Evolutionary conservation across 2,113 vertebrate genomes (phyloP), one percentile per base, ranked within the genome.

Genomic region (Sitta europaea): DNA sequence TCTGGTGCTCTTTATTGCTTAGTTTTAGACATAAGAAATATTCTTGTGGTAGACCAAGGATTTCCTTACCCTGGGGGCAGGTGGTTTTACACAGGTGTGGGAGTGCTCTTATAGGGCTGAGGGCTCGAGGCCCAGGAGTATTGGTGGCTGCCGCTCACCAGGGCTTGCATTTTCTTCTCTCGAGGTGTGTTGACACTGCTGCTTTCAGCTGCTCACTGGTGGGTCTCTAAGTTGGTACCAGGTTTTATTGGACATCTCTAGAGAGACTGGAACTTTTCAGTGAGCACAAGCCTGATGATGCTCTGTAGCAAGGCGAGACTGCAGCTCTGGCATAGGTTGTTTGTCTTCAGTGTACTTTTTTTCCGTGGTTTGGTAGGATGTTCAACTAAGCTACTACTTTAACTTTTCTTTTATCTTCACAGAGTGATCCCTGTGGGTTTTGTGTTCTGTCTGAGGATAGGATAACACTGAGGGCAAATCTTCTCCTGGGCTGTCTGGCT

Each of bases 51-150:
- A 63, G 47, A 54, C 16, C 14, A 8, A 50, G 5, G 14, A 72
- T 92, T 83, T 58, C 11, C 62, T 55, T 55, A 2, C 11, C n/a
- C 33, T 17, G 42, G 16, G 45, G 29, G 40, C 33, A 27, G 23
- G 54, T 1, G 4, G 6, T 70, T 68, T 73, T 40, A 29, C 0
- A 1, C 11, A 24, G 75, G 51, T 15, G 5, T 2, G 2, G 2
- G 5, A 14, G 11, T 71, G 47, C 27, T 58, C 1, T 36, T 83
- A 12, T 1, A 1, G 23, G 29, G 8, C 18, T 36, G 10, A 27
- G 24, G 12, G 14, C 23, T 76, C 0, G 0, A 51, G 29, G 65
- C 47, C 14, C 14, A 7, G 2, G 5, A 14, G 11, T 71, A 43
- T 35, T 38, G 13, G 22, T 23, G 50, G 16, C 66, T 50, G 25